These are phyloP conservation scores for Masnerella sp. DNA, from an alignment of 2,888 invertebrate genomes.

Conservation along the genomic window DNA sequence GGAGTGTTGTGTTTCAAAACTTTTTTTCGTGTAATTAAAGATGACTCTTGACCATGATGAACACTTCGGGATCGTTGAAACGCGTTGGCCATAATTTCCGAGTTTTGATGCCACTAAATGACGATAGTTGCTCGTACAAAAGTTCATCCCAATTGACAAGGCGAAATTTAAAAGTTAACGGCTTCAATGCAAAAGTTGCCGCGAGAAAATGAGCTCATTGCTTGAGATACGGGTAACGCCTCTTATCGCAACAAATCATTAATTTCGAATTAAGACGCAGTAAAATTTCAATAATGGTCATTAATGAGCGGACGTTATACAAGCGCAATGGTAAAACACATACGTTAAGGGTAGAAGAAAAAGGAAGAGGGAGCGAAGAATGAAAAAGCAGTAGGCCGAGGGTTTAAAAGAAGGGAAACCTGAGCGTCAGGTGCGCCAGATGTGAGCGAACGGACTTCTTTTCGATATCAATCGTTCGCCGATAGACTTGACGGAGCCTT, in stretches of 20 bases:
- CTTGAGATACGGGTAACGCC: conserved; percentile 69
- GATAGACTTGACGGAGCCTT: conserved; percentile 64
- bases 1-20: conserved; percentile 35
- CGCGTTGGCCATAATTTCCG: conserved; percentile 12
- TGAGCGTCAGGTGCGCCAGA: conserved; percentile 77
- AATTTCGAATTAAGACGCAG: conserved; percentile 77
- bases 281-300: conserved; percentile 78
- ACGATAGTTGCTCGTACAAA: no score
- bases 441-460: conserved; percentile 68
- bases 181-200: conserved; percentile 22
- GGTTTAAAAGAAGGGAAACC: conserved; percentile 64
- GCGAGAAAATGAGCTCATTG: conserved; percentile 54
- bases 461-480: conserved; percentile 75
- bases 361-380: conserved; percentile 59
- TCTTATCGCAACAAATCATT: conserved; percentile 70
- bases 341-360: conserved; percentile 63
- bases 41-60: conserved; percentile 52
- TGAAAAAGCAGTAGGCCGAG: conserved; percentile 53
- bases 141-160: conserved; percentile 26
- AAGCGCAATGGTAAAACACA: conserved; percentile 65
- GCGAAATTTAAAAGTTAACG: background rate
- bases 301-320: conserved; percentile 76
- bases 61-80: conserved; percentile 33
- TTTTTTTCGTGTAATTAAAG: conserved; percentile 56
- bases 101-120: no score